Percentiles rank a stretch among this genome's conserved stretches.
Evolutionary conservation across 2,797 vertebrate genomes (phyloP).

Genomic region (Delichon dasypus): DNA sequence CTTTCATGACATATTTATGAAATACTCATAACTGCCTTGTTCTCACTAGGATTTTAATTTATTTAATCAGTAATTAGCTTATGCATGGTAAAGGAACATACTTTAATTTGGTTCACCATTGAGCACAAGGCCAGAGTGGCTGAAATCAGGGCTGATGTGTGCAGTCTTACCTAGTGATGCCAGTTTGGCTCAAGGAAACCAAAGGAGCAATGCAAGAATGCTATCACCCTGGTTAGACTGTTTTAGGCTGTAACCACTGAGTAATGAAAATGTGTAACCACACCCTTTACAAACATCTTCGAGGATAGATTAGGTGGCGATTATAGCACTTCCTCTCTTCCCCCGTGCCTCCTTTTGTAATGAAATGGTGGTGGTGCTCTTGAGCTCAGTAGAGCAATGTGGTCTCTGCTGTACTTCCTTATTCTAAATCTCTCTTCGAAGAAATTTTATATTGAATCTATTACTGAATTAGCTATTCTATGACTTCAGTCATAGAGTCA

Average conservation of each 20-base stretch:
- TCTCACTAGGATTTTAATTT: background rate
- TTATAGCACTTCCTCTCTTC: background rate
- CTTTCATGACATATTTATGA: background rate
- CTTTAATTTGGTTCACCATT: background rate
- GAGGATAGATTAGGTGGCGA: background rate
- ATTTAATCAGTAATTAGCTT: background rate
- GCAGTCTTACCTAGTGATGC: background rate
- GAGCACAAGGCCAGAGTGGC: background rate
- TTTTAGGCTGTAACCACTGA: background rate
- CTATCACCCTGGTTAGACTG: background rate
- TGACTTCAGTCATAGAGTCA: background rate
- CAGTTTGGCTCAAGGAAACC: background rate
- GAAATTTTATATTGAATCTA: background rate
- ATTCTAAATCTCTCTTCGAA: background rate
- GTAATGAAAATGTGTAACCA: background rate
- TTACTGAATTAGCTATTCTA: background rate
- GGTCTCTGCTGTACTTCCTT: background rate
- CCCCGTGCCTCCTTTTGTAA: background rate
- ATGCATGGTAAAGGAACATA: background rate
- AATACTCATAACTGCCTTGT: background rate
- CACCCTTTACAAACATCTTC: background rate
- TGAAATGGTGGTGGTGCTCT: background rate
- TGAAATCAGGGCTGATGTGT: background rate
- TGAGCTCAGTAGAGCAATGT: background rate
- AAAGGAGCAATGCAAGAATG: background rate